These are phyloP conservation scores for Caranx melampygus DNA, from an alignment of 2,113 vertebrate genomes.

Conservation along the genomic window DNA sequence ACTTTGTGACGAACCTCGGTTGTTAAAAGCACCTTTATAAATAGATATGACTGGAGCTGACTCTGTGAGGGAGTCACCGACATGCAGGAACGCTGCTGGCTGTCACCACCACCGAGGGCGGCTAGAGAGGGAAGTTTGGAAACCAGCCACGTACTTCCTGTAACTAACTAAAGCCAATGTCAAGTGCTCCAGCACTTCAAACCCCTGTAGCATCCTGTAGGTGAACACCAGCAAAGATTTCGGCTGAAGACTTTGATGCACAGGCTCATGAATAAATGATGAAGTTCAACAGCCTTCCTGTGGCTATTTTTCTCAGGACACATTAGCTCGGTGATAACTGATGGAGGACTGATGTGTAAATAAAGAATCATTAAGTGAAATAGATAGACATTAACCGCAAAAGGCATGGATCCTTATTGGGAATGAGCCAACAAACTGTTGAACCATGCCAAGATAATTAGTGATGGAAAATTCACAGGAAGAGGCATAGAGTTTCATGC, in stretches of 20 bases:
- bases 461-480: constrained; percentile 22
- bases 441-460: constrained; percentile 62
- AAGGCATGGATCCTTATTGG: constrained; percentile 15
- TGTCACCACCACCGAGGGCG: constrained; percentile 35
- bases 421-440: constrained; percentile 47
- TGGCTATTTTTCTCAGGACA: constrained; percentile 4
- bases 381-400: constrained; percentile 10
- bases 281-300: neutral
- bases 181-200: constrained; percentile 10
- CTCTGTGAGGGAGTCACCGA: constrained; percentile 28
- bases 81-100: constrained; percentile 35
- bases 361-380: constrained; percentile 32
- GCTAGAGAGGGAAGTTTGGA: constrained; percentile 39
- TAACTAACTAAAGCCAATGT: constrained; percentile 37
- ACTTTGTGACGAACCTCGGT: constrained; percentile 44
- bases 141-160: constrained; percentile 31
- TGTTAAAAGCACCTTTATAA: constrained; percentile 68
- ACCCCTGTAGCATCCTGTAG: constrained; percentile 25
- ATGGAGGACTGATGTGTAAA: constrained; percentile 25
- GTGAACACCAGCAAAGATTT: neutral
- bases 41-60: constrained; percentile 48
- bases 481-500: constrained; percentile 45
- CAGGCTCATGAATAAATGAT: constrained; percentile 42
- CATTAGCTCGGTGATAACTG: neutral
- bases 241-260: constrained; percentile 24